Evolutionary conservation across 1,140 invertebrate genomes (phyloP).

Genomic region (Hylyphantes graminicola): DNA sequence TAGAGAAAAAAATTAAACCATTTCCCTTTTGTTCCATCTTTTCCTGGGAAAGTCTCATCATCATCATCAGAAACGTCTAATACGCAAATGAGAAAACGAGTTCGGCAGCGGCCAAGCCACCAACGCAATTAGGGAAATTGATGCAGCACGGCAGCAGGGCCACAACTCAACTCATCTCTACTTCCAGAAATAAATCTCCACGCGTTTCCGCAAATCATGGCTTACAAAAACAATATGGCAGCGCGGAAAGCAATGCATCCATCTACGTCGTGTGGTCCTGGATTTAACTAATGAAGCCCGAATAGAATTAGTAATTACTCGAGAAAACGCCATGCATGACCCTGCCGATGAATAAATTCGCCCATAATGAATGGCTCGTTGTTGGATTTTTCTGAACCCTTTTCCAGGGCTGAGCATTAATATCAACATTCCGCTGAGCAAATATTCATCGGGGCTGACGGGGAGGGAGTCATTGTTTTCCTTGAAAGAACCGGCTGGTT

Average conservation of each 20-base stretch:
- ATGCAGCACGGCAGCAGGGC: not conserved
- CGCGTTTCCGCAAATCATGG: not conserved
- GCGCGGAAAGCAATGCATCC: not conserved
- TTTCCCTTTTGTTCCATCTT: not conserved
- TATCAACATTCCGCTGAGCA: not conserved
- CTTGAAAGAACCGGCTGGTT: too few relatives aligned
- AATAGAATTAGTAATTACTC: constrained; percentile 16
- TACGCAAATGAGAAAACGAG: not conserved
- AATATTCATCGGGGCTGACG: too few relatives aligned
- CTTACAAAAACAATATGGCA: not conserved
- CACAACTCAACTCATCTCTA: too few relatives aligned
- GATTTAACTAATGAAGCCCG: constrained; percentile 13
- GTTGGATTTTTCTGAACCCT: not conserved
- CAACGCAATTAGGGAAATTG: constrained; percentile 5
- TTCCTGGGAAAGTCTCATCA: not conserved
- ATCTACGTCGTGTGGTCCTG: not conserved
- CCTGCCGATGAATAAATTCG: constrained; percentile 15
- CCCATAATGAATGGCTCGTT: not conserved
- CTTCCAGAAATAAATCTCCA: not conserved
- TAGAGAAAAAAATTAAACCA: not conserved
- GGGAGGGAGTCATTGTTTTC: too few relatives aligned
- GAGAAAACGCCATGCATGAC: not conserved
- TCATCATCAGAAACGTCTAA: not conserved
- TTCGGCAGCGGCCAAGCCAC: not conserved
- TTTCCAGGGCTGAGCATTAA: not conserved